Evolutionary conservation across 2,797 vertebrate species (phyloP), one percentile per base, ranked within the genome.

Genomic region (Sardinella longiceps): DNA sequence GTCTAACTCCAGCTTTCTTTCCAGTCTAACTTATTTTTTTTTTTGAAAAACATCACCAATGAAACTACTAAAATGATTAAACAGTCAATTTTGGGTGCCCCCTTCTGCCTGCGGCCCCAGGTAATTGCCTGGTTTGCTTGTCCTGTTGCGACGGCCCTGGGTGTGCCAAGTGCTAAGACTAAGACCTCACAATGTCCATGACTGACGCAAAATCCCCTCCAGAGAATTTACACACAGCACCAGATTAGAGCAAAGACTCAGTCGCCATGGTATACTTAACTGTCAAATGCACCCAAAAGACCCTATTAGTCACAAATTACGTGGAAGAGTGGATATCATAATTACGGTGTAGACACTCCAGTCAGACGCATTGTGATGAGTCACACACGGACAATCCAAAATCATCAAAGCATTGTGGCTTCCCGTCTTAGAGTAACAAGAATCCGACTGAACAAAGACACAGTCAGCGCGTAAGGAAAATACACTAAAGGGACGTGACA

Each of bases 281-380:
- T 77, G 37, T 23, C 33, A 77, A 43, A 77, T 43, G 70, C 37
- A 77, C 70, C 70, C 70, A 33, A 77, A 77, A 77, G 70, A 77
- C 70, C 70, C 15, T 39, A 23, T 77, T 77, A 77, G 70, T 77
- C 70, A 77, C 70, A 77, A 77, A 43, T 77, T 23, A 77, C 18
- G 37, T 43, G 18, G 15, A 77, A 77, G 33, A 20, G 33, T 7
- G 5, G 70, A 77, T 43, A 23, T 77, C 33, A 43, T 77, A 43
- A 77, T 77, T 77, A 77, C 37, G 37, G 70, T 43, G 33, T 43
- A 77, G 70, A 18, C 70, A 77, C 70, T 77, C 70, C 18, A 77
- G 70, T 77, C 70, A 77, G 70, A 43, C 70, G 37, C 25, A 2
- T 23, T 23, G 7, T 43, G 5, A 39, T 43, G 18, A 77, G 33